Percentiles rank a stretch among this genome's conserved stretches.
Evolutionary conservation across 2,888 invertebrate species (phyloP).

Genomic region (Ferrisia virgata): DNA sequence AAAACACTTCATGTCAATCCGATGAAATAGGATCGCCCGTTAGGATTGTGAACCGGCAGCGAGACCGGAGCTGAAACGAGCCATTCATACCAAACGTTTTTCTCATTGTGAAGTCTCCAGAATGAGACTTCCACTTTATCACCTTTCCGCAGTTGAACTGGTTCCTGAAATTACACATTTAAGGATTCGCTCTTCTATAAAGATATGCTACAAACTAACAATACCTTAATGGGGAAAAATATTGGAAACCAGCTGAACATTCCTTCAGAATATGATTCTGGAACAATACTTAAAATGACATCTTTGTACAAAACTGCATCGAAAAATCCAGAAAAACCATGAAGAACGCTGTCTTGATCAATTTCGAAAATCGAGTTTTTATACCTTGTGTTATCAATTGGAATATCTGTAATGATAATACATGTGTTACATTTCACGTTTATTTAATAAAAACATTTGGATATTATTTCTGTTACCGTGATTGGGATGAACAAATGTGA

Average conservation of each 20-base stretch:
- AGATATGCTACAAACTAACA: constrained; percentile 42
- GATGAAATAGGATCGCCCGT: constrained; percentile 71
- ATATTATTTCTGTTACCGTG: constrained; percentile 55
- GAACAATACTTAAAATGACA: constrained; percentile 83
- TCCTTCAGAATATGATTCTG: constrained; percentile 79
- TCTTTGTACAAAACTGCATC: constrained; percentile 81
- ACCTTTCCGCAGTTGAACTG: constrained; percentile 68
- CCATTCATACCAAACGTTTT: constrained; percentile 97
- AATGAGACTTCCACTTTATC: constrained; percentile 75
- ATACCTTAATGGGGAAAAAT: constrained; percentile 83
- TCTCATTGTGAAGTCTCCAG: constrained; percentile 76
- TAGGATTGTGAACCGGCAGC: constrained; percentile 66
- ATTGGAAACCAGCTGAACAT: constrained; percentile 99
- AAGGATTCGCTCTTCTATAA: not conserved
- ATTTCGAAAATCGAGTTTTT: constrained; percentile 60
- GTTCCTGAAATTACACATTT: constrained; percentile 59
- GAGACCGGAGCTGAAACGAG: constrained; percentile 64
- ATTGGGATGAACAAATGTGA: constrained; percentile 90
- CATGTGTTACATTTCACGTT: not conserved
- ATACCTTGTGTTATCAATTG: constrained; percentile 31
- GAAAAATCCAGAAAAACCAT: constrained; percentile 96
- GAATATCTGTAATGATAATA: not conserved
- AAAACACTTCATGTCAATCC: not conserved
- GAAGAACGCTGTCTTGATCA: constrained; percentile 73
- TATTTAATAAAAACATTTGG: not conserved